Percentiles rank a stretch among this genome's conserved stretches.
phyloP scores from a whole-genome alignment of 2,113 vertebrate genomes.

The Zosterops pallidus region DNA sequence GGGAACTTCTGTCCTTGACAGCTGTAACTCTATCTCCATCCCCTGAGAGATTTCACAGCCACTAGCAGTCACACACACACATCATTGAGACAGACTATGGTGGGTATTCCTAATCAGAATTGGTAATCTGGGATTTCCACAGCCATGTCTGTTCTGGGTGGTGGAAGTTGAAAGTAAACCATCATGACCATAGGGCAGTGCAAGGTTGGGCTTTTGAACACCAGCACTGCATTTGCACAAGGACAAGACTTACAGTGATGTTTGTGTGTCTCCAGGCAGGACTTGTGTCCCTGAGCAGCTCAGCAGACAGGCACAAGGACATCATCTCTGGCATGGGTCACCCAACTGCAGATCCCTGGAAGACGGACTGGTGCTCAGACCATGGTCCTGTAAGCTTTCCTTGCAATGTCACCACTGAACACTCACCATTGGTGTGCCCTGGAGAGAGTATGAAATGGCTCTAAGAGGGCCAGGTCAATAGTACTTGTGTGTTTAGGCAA shows the following conservation, averaged over 20 bases:
- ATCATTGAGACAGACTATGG: not conserved
- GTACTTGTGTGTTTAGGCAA: not conserved
- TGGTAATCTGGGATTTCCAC: not conserved
- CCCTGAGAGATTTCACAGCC: not conserved
- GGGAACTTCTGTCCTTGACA: not conserved
- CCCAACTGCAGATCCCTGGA: not conserved
- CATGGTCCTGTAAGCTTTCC: not conserved
- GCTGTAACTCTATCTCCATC: not conserved
- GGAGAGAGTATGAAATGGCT: not conserved
- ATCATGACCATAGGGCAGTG: rapidly evolving
- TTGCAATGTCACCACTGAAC: not conserved
- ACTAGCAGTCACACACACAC: not conserved
- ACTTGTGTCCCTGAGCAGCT: not conserved
- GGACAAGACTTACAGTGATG: rapidly evolving
- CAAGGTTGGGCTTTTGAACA: not conserved
- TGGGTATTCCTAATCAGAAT: not conserved
- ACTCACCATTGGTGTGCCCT: not conserved
- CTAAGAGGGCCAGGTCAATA: not conserved
- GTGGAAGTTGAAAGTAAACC: not conserved
- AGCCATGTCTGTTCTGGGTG: not conserved
- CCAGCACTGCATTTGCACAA: not conserved
- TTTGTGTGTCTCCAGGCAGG: not conserved
- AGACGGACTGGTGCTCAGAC: not conserved
- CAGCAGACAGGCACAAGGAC: not conserved
- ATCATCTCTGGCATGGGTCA: rapidly evolving